These are phyloP conservation scores for Lacanobia wlatinum DNA, from an alignment of 2,888 invertebrate species.

Conservation along the genomic window DNA sequence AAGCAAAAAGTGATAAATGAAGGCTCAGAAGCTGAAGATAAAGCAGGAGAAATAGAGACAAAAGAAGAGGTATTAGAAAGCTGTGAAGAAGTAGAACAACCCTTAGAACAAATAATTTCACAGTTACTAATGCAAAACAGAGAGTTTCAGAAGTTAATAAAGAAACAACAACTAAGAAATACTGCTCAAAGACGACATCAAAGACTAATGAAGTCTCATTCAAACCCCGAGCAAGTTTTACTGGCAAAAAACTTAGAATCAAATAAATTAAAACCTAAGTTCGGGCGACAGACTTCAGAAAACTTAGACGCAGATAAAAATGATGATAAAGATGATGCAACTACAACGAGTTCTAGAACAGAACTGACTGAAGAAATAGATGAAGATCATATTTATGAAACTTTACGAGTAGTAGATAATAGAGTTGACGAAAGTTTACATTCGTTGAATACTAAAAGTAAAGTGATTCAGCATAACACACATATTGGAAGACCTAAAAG, in stretches of 20 bases:
- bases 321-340: conserved; percentile 59
- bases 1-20: conserved; percentile 88
- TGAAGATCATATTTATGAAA: conserved; percentile 92
- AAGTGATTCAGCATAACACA: conserved; percentile 79
- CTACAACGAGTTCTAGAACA: conserved; percentile 66
- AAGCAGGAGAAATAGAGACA: conserved; percentile 70
- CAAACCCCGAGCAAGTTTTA: conserved; percentile 88
- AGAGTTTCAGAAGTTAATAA: conserved; percentile 95
- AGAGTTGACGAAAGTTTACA: conserved; percentile 78
- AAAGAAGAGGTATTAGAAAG: conserved; percentile 75
- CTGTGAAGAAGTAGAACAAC: conserved; percentile 88
- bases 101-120: conserved; percentile 94
- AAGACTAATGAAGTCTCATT: conserved; percentile 89
- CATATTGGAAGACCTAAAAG: conserved; percentile 78
- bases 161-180: conserved; percentile 92
- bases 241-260: conserved; percentile 80
- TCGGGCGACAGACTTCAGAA: conserved; percentile 82
- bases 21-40: conserved; percentile 84
- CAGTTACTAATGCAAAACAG: conserved; percentile 95
- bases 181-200: conserved; percentile 90
- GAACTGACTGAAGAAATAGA: conserved; percentile 77
- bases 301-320: conserved; percentile 72
- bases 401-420: conserved; percentile 87
- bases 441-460: conserved; percentile 78
- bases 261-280: conserved; percentile 82